Conservation (phyloP, 2,797 vertebrate genomes). For the Macropodus opercularis region DNA sequence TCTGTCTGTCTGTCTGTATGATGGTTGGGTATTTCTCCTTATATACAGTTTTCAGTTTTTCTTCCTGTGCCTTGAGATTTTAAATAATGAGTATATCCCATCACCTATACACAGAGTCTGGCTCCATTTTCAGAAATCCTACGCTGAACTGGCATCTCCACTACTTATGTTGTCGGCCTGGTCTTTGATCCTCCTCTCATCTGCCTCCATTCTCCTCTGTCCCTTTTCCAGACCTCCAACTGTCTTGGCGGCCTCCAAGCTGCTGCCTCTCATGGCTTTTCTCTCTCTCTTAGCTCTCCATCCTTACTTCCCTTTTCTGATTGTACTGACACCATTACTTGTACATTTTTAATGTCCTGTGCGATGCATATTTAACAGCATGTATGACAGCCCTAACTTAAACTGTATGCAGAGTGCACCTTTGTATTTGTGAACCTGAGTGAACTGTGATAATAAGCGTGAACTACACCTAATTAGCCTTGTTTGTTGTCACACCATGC, state of each 20-base stretch:
- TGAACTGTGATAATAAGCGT: too few relatives aligned
- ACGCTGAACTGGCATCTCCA: constrained; percentile 51
- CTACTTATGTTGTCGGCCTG: constrained; percentile 48
- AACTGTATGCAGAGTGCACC: too few relatives aligned
- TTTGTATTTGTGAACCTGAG: not conserved
- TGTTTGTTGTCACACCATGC: too few relatives aligned
- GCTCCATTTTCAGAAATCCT: constrained; percentile 46
- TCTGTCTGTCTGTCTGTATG: too few relatives aligned
- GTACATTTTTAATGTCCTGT: constrained; percentile 3
- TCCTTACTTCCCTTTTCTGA: constrained; percentile 17
- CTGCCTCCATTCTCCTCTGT: constrained; percentile 58
- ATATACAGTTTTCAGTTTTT: not conserved
- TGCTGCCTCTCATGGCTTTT: constrained; percentile 32
- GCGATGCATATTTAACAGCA: constrained; percentile 12
- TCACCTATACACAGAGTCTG: constrained; percentile 27
- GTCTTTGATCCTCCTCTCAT: constrained; percentile 73
- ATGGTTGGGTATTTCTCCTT: too few relatives aligned
- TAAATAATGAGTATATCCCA: constrained; percentile 8
- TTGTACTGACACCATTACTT: constrained; percentile 3
- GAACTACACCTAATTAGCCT: too few relatives aligned
- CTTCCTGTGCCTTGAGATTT: constrained; percentile 3
- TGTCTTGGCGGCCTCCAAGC: constrained; percentile 51
- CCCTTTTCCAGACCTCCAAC: constrained; percentile 67
- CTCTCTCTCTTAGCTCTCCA: constrained; percentile 8
- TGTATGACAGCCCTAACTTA: not conserved